phyloP scores from a whole-genome alignment of 2,113 vertebrate species.

The Nerophis lumbriciformis region DNA sequence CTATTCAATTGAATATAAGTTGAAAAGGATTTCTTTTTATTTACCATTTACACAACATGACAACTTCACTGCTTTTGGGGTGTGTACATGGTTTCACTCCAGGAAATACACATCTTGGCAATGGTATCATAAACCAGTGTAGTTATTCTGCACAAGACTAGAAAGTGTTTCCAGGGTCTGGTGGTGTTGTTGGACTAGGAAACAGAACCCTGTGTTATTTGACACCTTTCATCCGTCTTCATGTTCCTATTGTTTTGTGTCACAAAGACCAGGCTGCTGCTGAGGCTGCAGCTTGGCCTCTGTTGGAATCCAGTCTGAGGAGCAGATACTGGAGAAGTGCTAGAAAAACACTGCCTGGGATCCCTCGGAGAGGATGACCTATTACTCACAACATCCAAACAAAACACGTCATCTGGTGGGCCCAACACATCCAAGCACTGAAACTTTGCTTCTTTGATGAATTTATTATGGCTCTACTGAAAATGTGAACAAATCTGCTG shows the following conservation, averaged over 20 bases:
- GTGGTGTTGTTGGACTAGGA: constrained; percentile 10
- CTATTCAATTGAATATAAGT: too few relatives aligned
- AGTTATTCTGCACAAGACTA: background rate
- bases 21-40: too few relatives aligned
- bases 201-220: constrained; percentile 20
- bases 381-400: constrained; percentile 32
- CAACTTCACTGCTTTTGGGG: too few relatives aligned
- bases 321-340: constrained; percentile 36
- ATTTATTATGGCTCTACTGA: too few relatives aligned
- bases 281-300: constrained; percentile 16
- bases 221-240: constrained; percentile 17
- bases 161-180: background rate
- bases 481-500: too few relatives aligned
- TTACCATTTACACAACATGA: too few relatives aligned
- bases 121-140: background rate
- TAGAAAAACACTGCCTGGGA: constrained; percentile 30
- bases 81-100: too few relatives aligned
- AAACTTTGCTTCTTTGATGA: too few relatives aligned
- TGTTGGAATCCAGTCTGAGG: constrained; percentile 28
- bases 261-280: background rate
- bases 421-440: background rate
- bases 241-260: constrained; percentile 1
- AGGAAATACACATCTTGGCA: too few relatives aligned
- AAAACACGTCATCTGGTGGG: constrained; percentile 40
- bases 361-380: constrained; percentile 16